Evolutionary conservation across 2,113 vertebrate genomes (phyloP).

Genomic region (Pangasianodon hypophthalmus): DNA sequence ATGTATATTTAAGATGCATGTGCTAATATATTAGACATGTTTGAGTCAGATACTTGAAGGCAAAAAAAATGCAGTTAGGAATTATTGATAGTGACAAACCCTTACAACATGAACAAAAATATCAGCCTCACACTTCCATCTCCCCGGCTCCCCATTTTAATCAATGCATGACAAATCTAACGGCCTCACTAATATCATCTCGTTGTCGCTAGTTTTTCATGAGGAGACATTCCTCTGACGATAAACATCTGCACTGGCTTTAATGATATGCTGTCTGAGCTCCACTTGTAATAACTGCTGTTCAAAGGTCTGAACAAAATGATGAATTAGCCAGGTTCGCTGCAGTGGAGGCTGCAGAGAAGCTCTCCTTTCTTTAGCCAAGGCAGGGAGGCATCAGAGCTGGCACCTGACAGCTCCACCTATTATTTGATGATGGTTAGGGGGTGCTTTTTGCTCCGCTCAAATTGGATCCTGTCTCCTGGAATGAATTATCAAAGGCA

Average conservation of each 20-base stretch:
- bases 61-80: neutral
- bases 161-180: conserved; percentile 44
- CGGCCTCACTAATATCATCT: conserved; percentile 38
- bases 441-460: conserved; percentile 45
- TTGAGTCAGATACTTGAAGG: conserved; percentile 1
- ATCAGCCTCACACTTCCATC: conserved; percentile 6
- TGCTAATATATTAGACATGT: conserved; percentile 18
- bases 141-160: conserved; percentile 23
- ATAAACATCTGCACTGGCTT: conserved; percentile 52
- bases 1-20: neutral
- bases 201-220: conserved; percentile 33
- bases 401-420: conserved; percentile 54
- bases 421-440: conserved; percentile 54
- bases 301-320: conserved; percentile 57
- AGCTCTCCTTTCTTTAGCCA: conserved; percentile 37
- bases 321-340: conserved; percentile 51
- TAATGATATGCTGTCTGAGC: conserved; percentile 57
- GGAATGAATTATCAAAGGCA: conserved; percentile 57
- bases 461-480: conserved; percentile 55
- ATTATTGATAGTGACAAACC: conserved; percentile 37
- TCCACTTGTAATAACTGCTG: conserved; percentile 47
- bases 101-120: conserved; percentile 26
- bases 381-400: conserved; percentile 38
- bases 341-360: conserved; percentile 34
- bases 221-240: conserved; percentile 44